Conservation (phyloP, 1,140 invertebrate species). For the Drosophila eugracilis region DNA sequence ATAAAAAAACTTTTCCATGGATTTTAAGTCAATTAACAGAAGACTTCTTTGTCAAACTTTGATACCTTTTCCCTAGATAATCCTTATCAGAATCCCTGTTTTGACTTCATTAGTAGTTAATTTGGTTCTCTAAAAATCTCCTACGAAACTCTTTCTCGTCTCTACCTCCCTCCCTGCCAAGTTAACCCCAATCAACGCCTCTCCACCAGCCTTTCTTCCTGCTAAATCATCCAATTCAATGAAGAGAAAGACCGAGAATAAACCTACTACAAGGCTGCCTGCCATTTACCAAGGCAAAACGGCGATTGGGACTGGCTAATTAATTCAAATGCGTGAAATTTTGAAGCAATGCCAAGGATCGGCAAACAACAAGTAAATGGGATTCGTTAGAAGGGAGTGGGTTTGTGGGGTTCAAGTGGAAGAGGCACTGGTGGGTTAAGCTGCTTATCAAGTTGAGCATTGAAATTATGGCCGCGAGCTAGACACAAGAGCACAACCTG, state of each 20-base stretch:
- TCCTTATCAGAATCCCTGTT: too few species aligned
- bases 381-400: slow-evolving; percentile 11
- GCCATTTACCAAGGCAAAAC: neutral
- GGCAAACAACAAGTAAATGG: slow-evolving; percentile 50
- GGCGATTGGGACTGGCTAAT: slow-evolving; percentile 43
- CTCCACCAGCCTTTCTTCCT: neutral
- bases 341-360: slow-evolving; percentile 65
- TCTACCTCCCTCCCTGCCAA: neutral
- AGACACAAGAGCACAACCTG: slow-evolving; percentile 68
- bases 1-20: too few species aligned
- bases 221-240: neutral
- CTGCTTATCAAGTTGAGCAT: slow-evolving; percentile 83
- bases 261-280: neutral
- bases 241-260: too few species aligned
- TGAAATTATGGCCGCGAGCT: slow-evolving; percentile 82
- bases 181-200: slow-evolving; percentile 4
- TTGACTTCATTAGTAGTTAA: too few species aligned
- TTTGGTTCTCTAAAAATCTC: too few species aligned
- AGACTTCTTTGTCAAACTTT: too few species aligned
- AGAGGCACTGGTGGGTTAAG: slow-evolving; percentile 67
- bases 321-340: slow-evolving; percentile 77
- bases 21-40: too few species aligned
- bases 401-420: slow-evolving; percentile 50
- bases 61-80: too few species aligned
- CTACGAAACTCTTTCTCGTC: too few species aligned